phyloP scores from a whole-genome alignment of 1,140 invertebrate genomes.

The Temnothorax nylanderi region DNA sequence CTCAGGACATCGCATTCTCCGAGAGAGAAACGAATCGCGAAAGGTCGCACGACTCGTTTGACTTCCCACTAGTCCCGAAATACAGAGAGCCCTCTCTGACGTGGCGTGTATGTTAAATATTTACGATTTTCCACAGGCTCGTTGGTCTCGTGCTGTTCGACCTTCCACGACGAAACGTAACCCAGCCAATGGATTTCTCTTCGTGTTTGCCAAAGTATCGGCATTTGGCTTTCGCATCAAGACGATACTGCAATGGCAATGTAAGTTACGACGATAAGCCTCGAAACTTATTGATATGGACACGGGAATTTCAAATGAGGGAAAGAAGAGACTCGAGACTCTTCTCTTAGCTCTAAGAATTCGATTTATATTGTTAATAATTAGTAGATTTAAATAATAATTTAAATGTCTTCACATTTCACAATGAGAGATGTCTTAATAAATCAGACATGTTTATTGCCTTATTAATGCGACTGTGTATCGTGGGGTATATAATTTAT shows the following conservation, averaged over 20 bases:
- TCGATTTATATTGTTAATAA: background rate
- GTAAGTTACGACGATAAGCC: conserved; percentile 30
- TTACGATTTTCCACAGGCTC: conserved; percentile 21
- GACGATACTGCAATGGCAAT: background rate
- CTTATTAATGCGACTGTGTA: background rate
- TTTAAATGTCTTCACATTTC: too few relatives aligned
- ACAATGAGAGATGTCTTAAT: background rate
- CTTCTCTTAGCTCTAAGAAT: background rate
- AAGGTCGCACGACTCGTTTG: conserved; percentile 24
- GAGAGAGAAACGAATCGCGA: conserved; percentile 35
- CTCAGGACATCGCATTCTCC: conserved; percentile 1
- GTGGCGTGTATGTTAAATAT: conserved; percentile 31
- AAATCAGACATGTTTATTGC: background rate
- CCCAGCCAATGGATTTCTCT: conserved; percentile 21
- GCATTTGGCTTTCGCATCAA: conserved; percentile 25
- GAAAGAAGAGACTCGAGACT: background rate
- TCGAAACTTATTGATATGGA: background rate
- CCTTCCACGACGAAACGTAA: conserved; percentile 20
- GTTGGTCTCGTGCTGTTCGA: conserved; percentile 14
- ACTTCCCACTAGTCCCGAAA: conserved; percentile 21
- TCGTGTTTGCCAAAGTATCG: conserved; percentile 9
- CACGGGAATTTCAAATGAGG: background rate
- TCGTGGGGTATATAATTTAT: background rate
- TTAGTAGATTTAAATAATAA: background rate
- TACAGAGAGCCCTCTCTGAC: background rate